phyloP scores from a whole-genome alignment of 2,888 invertebrate genomes.

The Agriopis marginaria region DNA sequence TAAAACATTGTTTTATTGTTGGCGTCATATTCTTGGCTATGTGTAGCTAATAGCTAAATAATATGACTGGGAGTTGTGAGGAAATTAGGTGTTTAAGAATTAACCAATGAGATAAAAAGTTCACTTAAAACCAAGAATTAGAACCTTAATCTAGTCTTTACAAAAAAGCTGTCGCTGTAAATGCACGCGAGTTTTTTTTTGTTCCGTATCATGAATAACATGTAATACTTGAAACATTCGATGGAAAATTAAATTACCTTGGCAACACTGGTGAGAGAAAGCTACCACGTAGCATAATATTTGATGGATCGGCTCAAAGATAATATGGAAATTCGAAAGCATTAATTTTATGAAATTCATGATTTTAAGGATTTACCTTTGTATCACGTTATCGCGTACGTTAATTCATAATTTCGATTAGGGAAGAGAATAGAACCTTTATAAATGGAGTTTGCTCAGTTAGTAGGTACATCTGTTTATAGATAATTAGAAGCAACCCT shows the following conservation, averaged over 20 bases:
- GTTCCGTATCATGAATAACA: too few relatives aligned
- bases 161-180: too few relatives aligned
- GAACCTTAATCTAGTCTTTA: too few relatives aligned
- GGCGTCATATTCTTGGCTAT: too few relatives aligned
- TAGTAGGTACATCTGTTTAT: conserved; percentile 21
- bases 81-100: too few relatives aligned
- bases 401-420: conserved; percentile 40
- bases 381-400: conserved; percentile 41
- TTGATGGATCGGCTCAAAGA: conserved; percentile 75
- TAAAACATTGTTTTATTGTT: too few relatives aligned
- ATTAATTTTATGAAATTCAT: conserved; percentile 51
- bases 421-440: conserved; percentile 26
- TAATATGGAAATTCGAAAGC: conserved; percentile 58
- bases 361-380: conserved; percentile 41
- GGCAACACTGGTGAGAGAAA: conserved; percentile 49
- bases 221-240: background rate
- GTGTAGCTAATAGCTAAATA: too few relatives aligned
- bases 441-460: conserved; percentile 17
- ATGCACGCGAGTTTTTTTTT: too few relatives aligned
- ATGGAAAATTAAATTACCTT: conserved; percentile 2
- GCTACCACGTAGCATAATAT: conserved; percentile 50
- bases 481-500: background rate
- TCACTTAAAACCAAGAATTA: too few relatives aligned
- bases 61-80: too few relatives aligned
- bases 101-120: too few relatives aligned